Evolutionary conservation across 1,140 invertebrate species (phyloP).

Genomic region (Drosophila nasuta): DNA sequence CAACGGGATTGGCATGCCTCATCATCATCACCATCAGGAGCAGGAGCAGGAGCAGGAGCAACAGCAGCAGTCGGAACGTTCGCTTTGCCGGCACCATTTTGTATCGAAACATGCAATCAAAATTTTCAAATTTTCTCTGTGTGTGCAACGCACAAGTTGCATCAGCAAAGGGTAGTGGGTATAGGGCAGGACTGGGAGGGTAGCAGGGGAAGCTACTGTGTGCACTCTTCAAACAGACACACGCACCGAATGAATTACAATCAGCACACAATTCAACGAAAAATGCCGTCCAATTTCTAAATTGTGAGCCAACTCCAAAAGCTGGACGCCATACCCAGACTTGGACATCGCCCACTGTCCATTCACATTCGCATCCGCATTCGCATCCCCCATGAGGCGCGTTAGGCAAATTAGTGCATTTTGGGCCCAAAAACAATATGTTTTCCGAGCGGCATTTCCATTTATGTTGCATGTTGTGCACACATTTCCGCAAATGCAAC

Average conservation of each 20-base stretch:
- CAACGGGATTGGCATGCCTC: conserved; percentile 78
- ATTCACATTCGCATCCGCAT: background rate
- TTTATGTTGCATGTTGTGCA: conserved; percentile 83
- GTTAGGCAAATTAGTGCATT: conserved; percentile 80
- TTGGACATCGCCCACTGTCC: too few species aligned
- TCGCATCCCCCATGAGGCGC: conserved; percentile 59
- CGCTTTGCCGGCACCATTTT: conserved; percentile 78
- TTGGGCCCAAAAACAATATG: conserved; percentile 78
- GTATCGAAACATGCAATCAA: conserved; percentile 84
- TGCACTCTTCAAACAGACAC: conserved; percentile 63
- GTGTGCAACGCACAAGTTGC: conserved; percentile 21
- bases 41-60: conserved; percentile 29
- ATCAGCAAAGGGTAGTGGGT: background rate
- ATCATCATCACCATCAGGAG: conserved; percentile 58
- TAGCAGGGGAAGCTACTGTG: conserved; percentile 32
- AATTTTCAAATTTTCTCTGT: conserved; percentile 81
- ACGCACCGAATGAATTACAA: conserved; percentile 80
- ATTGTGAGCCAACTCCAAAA: conserved; percentile 61
- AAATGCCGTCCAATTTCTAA: conserved; percentile 83
- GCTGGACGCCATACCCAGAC: background rate
- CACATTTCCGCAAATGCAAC: conserved; percentile 81
- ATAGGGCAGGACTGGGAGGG: background rate
- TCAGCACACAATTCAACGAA: conserved; percentile 83
- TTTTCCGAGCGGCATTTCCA: conserved; percentile 81
- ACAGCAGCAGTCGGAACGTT: conserved; percentile 31